A percentile compares a stretch with the other conserved stretches of the same genome.
Conservation (phyloP, 2,113 vertebrate genomes). For the Chamaetylas fuelleborni region DNA sequence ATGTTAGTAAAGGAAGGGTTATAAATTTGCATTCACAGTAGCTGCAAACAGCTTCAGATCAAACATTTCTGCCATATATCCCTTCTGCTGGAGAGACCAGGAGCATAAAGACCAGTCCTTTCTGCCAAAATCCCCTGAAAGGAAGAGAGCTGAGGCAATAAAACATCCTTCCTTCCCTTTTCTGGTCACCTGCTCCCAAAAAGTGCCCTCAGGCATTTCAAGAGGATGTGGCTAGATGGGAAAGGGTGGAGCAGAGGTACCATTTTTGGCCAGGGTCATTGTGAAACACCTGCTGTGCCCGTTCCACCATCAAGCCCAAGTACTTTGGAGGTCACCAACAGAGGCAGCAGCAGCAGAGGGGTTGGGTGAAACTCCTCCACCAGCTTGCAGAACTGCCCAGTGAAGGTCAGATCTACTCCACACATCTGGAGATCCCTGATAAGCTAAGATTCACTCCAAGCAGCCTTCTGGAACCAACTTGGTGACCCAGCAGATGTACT, state of each 20-base stretch:
- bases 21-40: not conserved
- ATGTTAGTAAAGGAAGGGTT: not conserved
- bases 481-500: not conserved
- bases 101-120: not conserved
- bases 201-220: not conserved
- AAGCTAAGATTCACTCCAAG: not conserved
- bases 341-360: not conserved
- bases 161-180: conserved; percentile 51
- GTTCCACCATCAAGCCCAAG: not conserved
- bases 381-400: not conserved
- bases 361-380: fast-evolving
- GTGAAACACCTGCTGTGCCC: not conserved
- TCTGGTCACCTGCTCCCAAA: conserved; percentile 1
- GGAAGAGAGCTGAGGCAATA: conserved; percentile 16
- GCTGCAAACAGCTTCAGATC: not conserved
- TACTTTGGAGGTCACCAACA: not conserved
- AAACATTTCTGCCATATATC: not conserved
- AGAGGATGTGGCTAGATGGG: not conserved
- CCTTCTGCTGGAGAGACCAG: not conserved
- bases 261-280: not conserved
- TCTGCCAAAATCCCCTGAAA: conserved; percentile 34
- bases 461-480: not conserved
- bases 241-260: conserved; percentile 7
- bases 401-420: not conserved
- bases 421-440: not conserved